These are phyloP conservation scores for Muricea muricata DNA, from an alignment of 92 coral and sea anemone genomes.

Conservation along the genomic window DNA sequence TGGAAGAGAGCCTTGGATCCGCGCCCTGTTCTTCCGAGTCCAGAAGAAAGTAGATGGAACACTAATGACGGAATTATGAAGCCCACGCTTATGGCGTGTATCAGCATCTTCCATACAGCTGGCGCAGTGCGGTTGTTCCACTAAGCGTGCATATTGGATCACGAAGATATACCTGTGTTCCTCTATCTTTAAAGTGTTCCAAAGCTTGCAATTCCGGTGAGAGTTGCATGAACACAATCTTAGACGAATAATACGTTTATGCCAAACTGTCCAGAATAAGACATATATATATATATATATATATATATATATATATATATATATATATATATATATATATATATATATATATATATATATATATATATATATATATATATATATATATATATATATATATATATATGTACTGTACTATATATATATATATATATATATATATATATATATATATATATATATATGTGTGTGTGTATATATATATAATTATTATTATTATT, in stretches of 20 bases:
- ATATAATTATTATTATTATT: too few relatives aligned
- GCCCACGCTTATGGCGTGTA: slow-evolving; percentile 50
- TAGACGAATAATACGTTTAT: slow-evolving; percentile 13
- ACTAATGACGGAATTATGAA: slow-evolving; percentile 62
- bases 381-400: too few relatives aligned
- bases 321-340: too few relatives aligned
- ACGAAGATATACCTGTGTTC: slow-evolving; percentile 48
- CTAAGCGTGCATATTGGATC: slow-evolving; percentile 40
- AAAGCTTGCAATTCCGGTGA: slow-evolving; percentile 40
- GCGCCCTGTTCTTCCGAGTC: slow-evolving; percentile 45
- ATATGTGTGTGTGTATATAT: too few relatives aligned
- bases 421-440: too few relatives aligned
- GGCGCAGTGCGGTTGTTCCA: slow-evolving; percentile 42
- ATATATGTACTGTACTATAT: too few relatives aligned
- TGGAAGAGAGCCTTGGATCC: slow-evolving; percentile 58
- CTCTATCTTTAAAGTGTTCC: slow-evolving; percentile 40
- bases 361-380: too few relatives aligned
- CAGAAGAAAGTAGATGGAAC: slow-evolving; percentile 60
- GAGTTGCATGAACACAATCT: slow-evolving; percentile 22
- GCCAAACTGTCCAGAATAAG: not conserved
- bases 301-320: too few relatives aligned
- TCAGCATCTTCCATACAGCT: slow-evolving; percentile 47
- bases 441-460: too few relatives aligned
- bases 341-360: too few relatives aligned
- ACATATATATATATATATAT: too few relatives aligned